Conservation (phyloP, 2,888 invertebrate species). For the Pediacus dermestoides region DNA sequence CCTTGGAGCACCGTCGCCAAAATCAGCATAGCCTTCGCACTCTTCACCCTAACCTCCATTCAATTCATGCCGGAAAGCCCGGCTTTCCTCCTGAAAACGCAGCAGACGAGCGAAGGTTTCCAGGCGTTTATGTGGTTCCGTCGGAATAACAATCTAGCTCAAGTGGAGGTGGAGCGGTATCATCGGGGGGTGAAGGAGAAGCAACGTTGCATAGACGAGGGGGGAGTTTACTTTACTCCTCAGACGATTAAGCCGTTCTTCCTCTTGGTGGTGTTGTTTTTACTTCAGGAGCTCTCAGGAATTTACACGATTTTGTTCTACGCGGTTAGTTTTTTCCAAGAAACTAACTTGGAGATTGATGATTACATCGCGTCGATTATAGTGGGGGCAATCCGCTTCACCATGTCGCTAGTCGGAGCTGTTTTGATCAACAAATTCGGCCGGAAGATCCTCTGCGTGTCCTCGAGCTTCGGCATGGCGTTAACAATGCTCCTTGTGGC, state of each 20-base stretch:
- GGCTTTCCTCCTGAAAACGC: slow-evolving; percentile 61
- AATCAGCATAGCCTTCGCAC: slow-evolving; percentile 58
- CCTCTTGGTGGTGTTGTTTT: slow-evolving; percentile 63
- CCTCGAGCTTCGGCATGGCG: slow-evolving; percentile 64
- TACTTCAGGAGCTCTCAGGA: slow-evolving; percentile 69
- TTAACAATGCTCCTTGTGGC: slow-evolving; percentile 54
- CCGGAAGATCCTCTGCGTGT: slow-evolving; percentile 60
- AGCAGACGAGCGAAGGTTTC: slow-evolving; percentile 59
- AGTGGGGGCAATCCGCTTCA: slow-evolving; percentile 63
- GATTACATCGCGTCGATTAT: slow-evolving; percentile 68
- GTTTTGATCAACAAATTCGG: slow-evolving; percentile 62
- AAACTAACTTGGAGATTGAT: slow-evolving; percentile 60
- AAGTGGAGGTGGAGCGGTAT: slow-evolving; percentile 58
- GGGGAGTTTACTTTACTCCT: slow-evolving; percentile 48
- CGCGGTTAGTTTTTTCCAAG: slow-evolving; percentile 67
- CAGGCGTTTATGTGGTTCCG: slow-evolving; percentile 63
- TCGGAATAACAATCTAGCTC: slow-evolving; percentile 59
- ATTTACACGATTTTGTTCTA: slow-evolving; percentile 72
- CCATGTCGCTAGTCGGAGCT: slow-evolving; percentile 66
- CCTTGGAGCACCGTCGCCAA: slow-evolving; percentile 66
- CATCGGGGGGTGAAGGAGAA: slow-evolving; percentile 20
- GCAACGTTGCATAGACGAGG: slow-evolving; percentile 32
- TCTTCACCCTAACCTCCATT: slow-evolving; percentile 57
- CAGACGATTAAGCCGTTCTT: slow-evolving; percentile 66
- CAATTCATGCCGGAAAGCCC: slow-evolving; percentile 68